These are phyloP conservation scores for human DNA, from an alignment of 2,113 vertebrate genomes.

Conservation along the genomic window GRCh38 chr7:128224501-128225000, in stretches of 20 bases:
- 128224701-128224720: constrained; percentile 33
- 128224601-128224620: not conserved
- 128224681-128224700: not conserved
- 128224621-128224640: not conserved
- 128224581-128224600: not conserved
- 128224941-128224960: too few species aligned
- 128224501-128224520: not conserved
- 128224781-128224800: too few species aligned
- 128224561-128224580: not conserved
- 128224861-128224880: too few species aligned
- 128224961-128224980: too few species aligned
- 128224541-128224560: not conserved
- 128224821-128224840: too few species aligned
- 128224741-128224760: not conserved
- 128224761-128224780: too few species aligned
- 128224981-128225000: too few species aligned
- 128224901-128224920: too few species aligned
- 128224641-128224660: not conserved
- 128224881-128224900: too few species aligned
- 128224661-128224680: not conserved
- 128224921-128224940: too few species aligned
- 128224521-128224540: not conserved
- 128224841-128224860: too few species aligned
- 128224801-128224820: too few species aligned
- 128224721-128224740: constrained; percentile 19